A percentile compares a stretch with the other conserved stretches of the same genome.
phyloP scores from a whole-genome alignment of 2,797 vertebrate genomes.

The Scyliorhinus canicula region DNA sequence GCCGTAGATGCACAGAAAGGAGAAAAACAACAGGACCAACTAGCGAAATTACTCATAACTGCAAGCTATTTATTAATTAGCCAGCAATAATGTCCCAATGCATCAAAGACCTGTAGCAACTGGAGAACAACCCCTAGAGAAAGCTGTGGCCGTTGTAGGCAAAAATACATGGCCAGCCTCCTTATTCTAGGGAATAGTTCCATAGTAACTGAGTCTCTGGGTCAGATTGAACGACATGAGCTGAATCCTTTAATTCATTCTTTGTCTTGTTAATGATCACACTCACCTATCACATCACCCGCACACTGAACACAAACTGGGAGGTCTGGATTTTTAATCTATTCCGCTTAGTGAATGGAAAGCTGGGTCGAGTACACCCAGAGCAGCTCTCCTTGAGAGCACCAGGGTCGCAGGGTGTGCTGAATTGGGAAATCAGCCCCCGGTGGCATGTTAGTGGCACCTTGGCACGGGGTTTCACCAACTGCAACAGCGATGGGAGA shows the following conservation, averaged over 20 bases:
- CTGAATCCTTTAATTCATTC: background rate
- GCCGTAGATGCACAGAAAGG: background rate
- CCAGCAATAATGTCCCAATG: background rate
- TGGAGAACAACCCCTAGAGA: background rate
- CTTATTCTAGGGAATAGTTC: background rate
- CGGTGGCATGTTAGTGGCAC: no score
- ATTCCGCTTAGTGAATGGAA: background rate
- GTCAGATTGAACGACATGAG: background rate
- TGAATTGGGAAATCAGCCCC: background rate
- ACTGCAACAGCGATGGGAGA: background rate
- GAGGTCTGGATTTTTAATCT: background rate
- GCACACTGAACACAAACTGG: background rate
- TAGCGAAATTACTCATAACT: background rate
- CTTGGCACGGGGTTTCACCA: background rate
- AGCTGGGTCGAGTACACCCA: fast-evolving
- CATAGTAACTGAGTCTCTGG: background rate
- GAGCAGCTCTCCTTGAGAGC: background rate
- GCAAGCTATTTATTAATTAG: background rate
- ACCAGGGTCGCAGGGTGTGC: background rate
- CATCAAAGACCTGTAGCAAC: background rate
- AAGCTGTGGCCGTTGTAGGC: background rate
- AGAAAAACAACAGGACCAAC: background rate
- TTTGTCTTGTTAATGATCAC: background rate
- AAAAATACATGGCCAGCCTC: background rate
- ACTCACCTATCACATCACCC: background rate